Base-by-base conservation (phyloP, 2,113 vertebrate species). In the Pachypanchax playfairii region DNA sequence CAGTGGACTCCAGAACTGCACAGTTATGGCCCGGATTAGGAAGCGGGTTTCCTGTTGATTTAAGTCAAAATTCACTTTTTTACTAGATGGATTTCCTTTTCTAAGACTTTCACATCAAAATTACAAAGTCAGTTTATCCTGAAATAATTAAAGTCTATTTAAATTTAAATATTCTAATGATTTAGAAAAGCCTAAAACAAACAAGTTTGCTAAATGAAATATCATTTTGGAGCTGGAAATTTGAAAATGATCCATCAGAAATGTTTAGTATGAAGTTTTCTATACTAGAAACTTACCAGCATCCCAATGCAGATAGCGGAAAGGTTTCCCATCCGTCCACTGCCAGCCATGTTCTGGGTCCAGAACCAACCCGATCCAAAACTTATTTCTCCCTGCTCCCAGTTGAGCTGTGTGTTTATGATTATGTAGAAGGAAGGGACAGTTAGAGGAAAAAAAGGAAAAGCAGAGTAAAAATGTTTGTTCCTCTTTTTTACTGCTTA, bases 341-440 rank as follows among this genome's bases (percentile, higher is more conserved):
- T 95, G 93, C 97, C 97, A 98, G n/a, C 95, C 94, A 1, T 89
- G 93, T 35, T 91, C 92, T 59, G 82, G 71, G 65, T 94, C 89
- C 87, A 96, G 82, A 73, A 94, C 94, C n/a, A 97, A 88, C 17
- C 97, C 97, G 38, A 92, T 92, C 97, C 96, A 98, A 18, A 98
- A 87, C 41, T 67, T 83, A 2, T 63, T 18, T 24, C 49, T 79
- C 12, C 7, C 41, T 14, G 51, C 1, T 44, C 44, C 70, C 4
- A 84, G 0, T 1, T 79, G 38, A 25, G 50, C 89, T 90, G 69
- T 21, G n/a, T 21, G n/a, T 60, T 53, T 25, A 28, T 31, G 36
- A 60, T 47, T 80, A 70, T 47, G 15, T 47, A 81, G 85, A 71
- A 47, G 31, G 65, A n/a, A 38, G 8, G 15, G 29, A 58, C 0